Conservation (phyloP, 2,797 vertebrate genomes). For the Craterocephalus amniculus region DNA sequence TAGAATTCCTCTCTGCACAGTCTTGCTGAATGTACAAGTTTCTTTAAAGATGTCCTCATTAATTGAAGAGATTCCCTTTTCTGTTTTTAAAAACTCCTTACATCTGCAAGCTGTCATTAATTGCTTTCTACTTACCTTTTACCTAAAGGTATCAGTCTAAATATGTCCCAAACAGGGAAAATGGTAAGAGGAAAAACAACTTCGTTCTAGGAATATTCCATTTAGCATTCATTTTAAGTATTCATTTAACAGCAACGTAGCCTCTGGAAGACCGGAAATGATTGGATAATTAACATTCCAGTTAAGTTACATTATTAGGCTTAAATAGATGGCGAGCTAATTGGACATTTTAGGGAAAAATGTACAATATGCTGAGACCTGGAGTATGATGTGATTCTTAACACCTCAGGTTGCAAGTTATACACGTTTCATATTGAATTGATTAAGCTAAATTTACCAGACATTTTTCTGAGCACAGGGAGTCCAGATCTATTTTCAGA, state of each 20-base stretch:
- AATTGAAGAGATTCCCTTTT: too few relatives aligned
- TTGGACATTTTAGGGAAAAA: not conserved
- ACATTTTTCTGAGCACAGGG: not conserved
- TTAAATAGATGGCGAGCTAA: not conserved
- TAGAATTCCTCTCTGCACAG: too few relatives aligned
- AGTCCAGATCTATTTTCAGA: slow-evolving; percentile 36
- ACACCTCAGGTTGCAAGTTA: not conserved
- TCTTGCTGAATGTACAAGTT: too few relatives aligned
- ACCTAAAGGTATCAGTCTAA: too few relatives aligned
- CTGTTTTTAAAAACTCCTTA: too few relatives aligned
- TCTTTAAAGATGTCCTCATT: too few relatives aligned
- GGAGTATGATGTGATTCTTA: not conserved
- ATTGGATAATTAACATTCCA: not conserved
- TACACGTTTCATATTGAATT: not conserved
- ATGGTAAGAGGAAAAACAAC: too few relatives aligned
- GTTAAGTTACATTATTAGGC: not conserved
- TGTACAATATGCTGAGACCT: not conserved
- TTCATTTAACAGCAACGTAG: not conserved
- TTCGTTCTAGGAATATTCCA: not conserved
- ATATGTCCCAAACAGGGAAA: too few relatives aligned
- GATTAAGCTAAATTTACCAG: slow-evolving; percentile 22
- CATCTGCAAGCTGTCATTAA: too few relatives aligned
- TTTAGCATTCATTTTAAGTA: not conserved
- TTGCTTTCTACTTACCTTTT: too few relatives aligned
- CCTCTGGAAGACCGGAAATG: not conserved